phyloP scores from a whole-genome alignment of 2,888 invertebrate species.

The Lobophora halterata region DNA sequence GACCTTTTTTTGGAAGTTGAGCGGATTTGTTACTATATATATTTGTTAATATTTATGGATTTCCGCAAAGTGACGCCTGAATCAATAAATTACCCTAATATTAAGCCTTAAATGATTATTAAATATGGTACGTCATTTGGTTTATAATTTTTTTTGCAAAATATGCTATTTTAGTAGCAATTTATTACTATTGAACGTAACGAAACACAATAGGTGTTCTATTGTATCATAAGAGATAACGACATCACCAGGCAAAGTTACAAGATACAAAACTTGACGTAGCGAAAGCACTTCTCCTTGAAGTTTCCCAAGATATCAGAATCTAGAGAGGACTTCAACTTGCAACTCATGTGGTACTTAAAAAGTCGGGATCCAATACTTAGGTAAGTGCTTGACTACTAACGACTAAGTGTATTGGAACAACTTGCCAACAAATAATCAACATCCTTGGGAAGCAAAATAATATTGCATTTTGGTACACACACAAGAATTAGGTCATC shows the following conservation, averaged over 20 bases:
- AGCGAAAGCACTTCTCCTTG: conserved; percentile 14
- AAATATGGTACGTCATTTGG: too few relatives aligned
- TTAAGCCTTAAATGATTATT: too few relatives aligned
- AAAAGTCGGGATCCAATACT: conserved; percentile 3
- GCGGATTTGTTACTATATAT: too few relatives aligned
- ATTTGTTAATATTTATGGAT: too few relatives aligned
- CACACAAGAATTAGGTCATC: too few relatives aligned
- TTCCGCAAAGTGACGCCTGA: too few relatives aligned
- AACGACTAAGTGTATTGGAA: not conserved
- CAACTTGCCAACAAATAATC: not conserved
- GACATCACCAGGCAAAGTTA: conserved; percentile 27
- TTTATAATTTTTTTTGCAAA: not conserved
- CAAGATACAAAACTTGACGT: conserved; percentile 27
- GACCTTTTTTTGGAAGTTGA: too few relatives aligned
- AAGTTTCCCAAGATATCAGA: conserved; percentile 30
- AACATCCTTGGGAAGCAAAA: not conserved
- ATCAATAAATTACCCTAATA: too few relatives aligned
- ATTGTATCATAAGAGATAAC: conserved; percentile 11
- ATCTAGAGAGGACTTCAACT: conserved; percentile 27
- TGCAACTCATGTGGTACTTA: conserved; percentile 14
- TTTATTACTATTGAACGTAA: too few relatives aligned
- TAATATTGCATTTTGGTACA: too few relatives aligned
- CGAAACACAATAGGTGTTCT: conserved; percentile 5
- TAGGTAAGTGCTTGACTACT: conserved; percentile 1
- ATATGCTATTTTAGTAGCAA: too few relatives aligned